Evolutionary conservation across 2,797 vertebrate species (phyloP).

Genomic region (Lacerta bilineata): DNA sequence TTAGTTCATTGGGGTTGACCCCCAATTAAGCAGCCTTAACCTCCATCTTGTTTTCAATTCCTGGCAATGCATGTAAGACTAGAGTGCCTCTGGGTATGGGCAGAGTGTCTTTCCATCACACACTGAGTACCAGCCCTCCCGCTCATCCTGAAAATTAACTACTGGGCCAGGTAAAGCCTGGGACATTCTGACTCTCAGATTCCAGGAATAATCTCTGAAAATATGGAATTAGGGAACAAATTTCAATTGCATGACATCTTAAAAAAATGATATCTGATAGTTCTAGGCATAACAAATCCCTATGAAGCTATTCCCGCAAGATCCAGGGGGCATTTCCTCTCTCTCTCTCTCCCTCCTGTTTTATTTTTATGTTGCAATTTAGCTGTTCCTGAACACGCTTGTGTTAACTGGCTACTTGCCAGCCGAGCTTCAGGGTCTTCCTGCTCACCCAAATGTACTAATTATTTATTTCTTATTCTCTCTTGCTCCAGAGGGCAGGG

Average conservation of each 20-base stretch:
- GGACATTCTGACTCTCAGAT: background rate
- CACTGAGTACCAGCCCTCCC: background rate
- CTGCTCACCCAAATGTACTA: background rate
- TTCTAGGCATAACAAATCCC: background rate
- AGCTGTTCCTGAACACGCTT: background rate
- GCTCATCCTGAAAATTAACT: background rate
- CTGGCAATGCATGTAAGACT: background rate
- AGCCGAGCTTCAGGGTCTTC: background rate
- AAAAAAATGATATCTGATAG: background rate
- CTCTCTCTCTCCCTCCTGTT: background rate
- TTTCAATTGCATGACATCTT: background rate
- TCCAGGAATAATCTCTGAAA: background rate
- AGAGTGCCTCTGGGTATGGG: background rate
- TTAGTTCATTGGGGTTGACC: background rate
- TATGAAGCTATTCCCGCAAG: background rate
- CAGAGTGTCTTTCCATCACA: background rate
- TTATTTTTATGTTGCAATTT: conserved; percentile 1
- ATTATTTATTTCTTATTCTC: background rate
- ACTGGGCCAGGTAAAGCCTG: background rate
- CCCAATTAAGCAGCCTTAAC: background rate
- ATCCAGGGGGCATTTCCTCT: no score
- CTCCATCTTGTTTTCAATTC: background rate
- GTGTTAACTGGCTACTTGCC: background rate
- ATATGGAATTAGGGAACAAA: background rate
- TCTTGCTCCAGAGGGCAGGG: background rate